phyloP scores from a whole-genome alignment of 2,113 vertebrate genomes.

The Periophthalmodon schlosseri region DNA sequence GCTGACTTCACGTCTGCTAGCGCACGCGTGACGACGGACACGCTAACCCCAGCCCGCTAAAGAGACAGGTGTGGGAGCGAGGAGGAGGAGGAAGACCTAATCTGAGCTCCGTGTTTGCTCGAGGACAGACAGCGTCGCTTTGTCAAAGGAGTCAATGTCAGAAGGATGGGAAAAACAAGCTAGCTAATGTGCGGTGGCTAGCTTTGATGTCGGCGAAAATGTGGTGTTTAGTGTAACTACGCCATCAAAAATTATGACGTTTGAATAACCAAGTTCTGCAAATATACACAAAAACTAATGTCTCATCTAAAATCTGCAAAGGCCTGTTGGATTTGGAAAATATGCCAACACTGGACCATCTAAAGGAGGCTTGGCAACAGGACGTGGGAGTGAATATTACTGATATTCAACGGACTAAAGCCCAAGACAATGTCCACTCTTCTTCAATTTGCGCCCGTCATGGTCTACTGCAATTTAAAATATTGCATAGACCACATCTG shows the following conservation, averaged over 20 bases:
- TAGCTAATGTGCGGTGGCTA: background rate
- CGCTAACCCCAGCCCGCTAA: slow-evolving; percentile 8
- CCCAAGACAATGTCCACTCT: too few species aligned
- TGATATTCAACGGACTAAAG: too few species aligned
- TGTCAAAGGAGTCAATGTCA: slow-evolving; percentile 21
- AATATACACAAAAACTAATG: too few species aligned
- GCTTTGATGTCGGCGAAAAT: background rate
- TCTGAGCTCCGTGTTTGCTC: slow-evolving; percentile 33
- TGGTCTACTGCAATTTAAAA: too few species aligned
- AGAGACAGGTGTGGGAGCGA: slow-evolving; percentile 26
- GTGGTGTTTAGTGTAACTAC: background rate
- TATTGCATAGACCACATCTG: too few species aligned
- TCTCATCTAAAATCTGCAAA: too few species aligned
- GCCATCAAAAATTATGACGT: background rate
- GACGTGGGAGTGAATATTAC: too few species aligned
- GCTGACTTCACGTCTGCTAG: slow-evolving; percentile 57
- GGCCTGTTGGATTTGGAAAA: too few species aligned
- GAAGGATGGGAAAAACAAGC: background rate
- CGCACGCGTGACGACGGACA: slow-evolving; percentile 51
- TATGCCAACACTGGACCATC: too few species aligned
- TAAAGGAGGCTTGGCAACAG: too few species aligned
- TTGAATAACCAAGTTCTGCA: background rate
- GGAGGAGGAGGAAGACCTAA: slow-evolving; percentile 17
- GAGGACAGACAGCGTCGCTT: slow-evolving; percentile 24
- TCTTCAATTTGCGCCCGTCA: too few species aligned